Evolutionary conservation across 2,113 vertebrate genomes (phyloP).

Genomic region (Nicator chloris): DNA sequence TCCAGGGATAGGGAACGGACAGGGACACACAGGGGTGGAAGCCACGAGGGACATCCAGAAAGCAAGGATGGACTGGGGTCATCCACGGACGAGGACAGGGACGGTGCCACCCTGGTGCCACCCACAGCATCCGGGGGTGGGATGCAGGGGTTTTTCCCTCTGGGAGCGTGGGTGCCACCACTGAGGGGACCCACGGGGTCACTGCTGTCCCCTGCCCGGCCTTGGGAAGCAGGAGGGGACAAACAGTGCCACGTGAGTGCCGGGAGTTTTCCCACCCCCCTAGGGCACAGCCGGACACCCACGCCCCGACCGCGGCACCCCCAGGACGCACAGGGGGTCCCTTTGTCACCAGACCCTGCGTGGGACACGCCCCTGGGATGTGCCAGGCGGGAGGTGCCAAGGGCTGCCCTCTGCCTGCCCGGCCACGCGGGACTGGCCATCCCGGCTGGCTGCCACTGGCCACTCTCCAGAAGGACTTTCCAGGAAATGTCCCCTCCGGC

Average conservation of each 20-base stretch:
- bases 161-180: not conserved
- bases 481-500: not conserved
- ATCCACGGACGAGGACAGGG: not conserved
- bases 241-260: not conserved
- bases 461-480: not conserved
- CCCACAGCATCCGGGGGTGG: rapidly evolving
- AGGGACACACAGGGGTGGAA: not conserved
- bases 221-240: not conserved
- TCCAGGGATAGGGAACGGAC: not conserved
- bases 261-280: not conserved
- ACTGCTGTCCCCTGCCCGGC: not conserved
- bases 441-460: rapidly evolving
- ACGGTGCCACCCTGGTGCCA: not conserved
- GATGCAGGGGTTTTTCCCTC: no score
- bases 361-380: not conserved
- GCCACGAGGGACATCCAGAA: not conserved
- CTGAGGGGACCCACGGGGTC: rapidly evolving
- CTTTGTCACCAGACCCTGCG: not conserved
- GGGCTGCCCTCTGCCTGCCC: not conserved
- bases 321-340: not conserved
- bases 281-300: not conserved
- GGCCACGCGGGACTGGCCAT: not conserved
- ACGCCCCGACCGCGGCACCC: not conserved
- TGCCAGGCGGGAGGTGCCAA: not conserved
- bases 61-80: not conserved